These are phyloP conservation scores for Drepana falcataria DNA, from an alignment of 2,888 invertebrate genomes.

Conservation along the genomic window DNA sequence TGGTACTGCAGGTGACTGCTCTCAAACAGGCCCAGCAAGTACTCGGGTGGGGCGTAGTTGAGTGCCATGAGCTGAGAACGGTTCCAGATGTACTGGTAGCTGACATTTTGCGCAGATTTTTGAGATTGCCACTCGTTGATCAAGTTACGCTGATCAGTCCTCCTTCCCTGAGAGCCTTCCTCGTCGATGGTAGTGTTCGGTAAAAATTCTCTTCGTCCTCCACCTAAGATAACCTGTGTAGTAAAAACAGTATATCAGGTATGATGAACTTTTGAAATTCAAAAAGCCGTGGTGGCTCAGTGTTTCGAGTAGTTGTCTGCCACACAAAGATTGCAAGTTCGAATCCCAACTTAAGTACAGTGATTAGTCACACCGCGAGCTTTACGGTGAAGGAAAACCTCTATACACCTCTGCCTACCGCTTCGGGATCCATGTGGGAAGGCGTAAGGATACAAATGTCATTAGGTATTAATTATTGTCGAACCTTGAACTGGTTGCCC, in stretches of 20 bases:
- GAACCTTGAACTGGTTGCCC: constrained; percentile 83
- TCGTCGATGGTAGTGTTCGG: constrained; percentile 70
- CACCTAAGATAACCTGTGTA: constrained; percentile 82
- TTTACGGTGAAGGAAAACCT: no score
- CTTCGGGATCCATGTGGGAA: no score
- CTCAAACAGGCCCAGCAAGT: constrained; percentile 81
- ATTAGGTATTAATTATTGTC: constrained; percentile 2
- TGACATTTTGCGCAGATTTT: constrained; percentile 47
- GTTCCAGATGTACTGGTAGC: constrained; percentile 76
- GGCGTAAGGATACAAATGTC: constrained; percentile 6
- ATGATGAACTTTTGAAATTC: no score
- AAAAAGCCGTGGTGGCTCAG: no score
- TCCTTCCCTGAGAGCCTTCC: constrained; percentile 57
- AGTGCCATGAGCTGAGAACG: constrained; percentile 70
- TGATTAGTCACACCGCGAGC: no score
- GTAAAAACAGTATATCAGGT: neutral
- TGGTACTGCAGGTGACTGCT: constrained; percentile 82
- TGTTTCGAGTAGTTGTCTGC: no score
- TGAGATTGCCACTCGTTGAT: constrained; percentile 81
- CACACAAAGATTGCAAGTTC: no score
- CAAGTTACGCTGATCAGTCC: constrained; percentile 81
- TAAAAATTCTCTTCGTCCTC: constrained; percentile 82
- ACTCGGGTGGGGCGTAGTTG: constrained; percentile 70
- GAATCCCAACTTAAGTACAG: no score
- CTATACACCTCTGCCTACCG: no score